These are phyloP conservation scores for Apodemus agrarius DNA, from an alignment of 2,797 vertebrate species.

Conservation along the genomic window DNA sequence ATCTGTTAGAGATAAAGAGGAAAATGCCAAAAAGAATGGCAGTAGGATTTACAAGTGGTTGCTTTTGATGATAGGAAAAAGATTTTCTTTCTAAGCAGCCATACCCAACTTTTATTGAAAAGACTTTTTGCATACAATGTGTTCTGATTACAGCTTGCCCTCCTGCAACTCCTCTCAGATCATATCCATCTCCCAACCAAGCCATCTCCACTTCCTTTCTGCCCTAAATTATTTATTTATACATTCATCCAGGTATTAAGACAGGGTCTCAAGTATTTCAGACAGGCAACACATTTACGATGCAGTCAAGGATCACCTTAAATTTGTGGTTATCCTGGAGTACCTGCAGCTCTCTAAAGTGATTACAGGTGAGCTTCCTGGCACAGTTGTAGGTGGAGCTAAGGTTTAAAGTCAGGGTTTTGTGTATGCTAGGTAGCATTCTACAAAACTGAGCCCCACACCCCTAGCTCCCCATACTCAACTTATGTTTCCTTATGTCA, in stretches of 20 bases:
- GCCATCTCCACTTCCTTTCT: neutral
- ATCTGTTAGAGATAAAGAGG: constrained; percentile 12
- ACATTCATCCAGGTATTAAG: neutral
- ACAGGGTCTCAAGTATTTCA: neutral
- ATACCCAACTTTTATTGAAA: constrained; percentile 7
- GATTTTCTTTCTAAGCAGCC: neutral
- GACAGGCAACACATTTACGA: neutral
- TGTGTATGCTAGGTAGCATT: neutral
- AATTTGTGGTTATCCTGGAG: neutral
- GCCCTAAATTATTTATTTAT: neutral
- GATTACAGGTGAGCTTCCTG: neutral
- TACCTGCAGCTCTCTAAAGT: neutral
- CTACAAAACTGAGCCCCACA: neutral
- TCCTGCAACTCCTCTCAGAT: neutral
- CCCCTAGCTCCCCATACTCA: neutral
- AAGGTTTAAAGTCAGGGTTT: neutral
- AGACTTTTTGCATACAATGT: neutral
- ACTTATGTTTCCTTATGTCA: neutral
- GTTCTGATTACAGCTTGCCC: neutral
- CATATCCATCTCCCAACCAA: neutral
- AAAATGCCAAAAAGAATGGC: neutral
- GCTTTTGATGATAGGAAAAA: constrained; percentile 25
- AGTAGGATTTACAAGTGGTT: neutral
- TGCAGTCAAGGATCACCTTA: neutral
- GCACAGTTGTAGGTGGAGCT: neutral